A percentile compares a stretch with the other conserved stretches of the same genome.
Evolutionary conservation across 2,113 vertebrate species (phyloP).

Genomic region (Gavialis gangeticus): DNA sequence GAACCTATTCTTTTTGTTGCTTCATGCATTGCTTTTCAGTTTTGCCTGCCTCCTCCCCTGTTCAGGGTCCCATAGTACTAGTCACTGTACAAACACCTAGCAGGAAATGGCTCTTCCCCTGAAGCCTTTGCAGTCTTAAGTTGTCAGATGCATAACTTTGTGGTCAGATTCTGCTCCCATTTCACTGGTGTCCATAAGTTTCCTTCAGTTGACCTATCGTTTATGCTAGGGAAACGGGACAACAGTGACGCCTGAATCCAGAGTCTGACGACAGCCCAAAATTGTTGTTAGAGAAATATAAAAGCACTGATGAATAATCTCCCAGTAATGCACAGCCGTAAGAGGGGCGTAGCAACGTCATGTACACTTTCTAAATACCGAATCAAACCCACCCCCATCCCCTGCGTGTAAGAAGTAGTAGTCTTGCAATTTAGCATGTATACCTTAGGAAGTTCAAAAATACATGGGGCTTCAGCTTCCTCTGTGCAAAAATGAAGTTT

Average conservation of each 20-base stretch:
- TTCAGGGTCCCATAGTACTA: not conserved
- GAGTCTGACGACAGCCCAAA: not conserved
- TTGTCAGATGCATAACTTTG: not conserved
- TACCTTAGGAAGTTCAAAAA: not conserved
- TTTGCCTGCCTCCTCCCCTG: not conserved
- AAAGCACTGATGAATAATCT: not conserved
- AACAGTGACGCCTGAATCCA: not conserved
- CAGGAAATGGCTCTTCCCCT: not conserved
- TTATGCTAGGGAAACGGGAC: not conserved
- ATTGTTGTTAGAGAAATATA: not conserved
- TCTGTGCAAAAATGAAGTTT: too few species aligned
- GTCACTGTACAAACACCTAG: not conserved
- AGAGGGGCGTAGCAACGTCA: too few species aligned
- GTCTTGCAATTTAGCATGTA: not conserved
- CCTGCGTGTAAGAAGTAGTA: not conserved
- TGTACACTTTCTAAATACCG: not conserved
- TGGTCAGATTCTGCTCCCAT: not conserved
- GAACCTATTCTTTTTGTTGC: not conserved
- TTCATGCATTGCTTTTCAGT: not conserved
- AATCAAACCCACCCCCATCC: not conserved
- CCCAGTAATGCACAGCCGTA: not conserved
- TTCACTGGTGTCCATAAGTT: not conserved
- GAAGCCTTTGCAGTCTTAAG: not conserved
- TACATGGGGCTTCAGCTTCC: not conserved
- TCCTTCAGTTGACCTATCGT: not conserved